Evolutionary conservation across 2,113 vertebrate genomes (phyloP).

Genomic region (Forbesichthys agassizii): DNA sequence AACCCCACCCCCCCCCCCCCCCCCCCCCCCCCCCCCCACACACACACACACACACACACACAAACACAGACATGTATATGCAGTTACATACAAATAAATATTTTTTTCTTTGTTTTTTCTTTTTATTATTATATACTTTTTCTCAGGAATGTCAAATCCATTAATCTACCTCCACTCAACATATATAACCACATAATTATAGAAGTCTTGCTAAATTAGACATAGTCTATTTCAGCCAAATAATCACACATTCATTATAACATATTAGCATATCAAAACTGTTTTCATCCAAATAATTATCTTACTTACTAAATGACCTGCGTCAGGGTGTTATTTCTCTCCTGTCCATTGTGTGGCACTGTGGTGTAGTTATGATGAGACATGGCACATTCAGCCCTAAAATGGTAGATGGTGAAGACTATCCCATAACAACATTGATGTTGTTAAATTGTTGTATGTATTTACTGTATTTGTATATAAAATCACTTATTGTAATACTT

Average conservation of each 20-base stretch:
- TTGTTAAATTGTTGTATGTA: background rate
- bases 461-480: background rate
- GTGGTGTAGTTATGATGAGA: constrained; percentile 54
- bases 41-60: too few species aligned
- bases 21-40: too few species aligned
- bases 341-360: constrained; percentile 70
- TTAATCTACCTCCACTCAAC: too few species aligned
- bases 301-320: constrained; percentile 18
- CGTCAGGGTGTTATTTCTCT: constrained; percentile 43
- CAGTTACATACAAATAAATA: too few species aligned
- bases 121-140: too few species aligned
- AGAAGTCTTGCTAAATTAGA: background rate
- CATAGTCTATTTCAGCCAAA: background rate
- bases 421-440: background rate
- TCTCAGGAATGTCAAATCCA: too few species aligned
- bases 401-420: constrained; percentile 32
- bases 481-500: too few species aligned
- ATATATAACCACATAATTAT: background rate
- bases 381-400: constrained; percentile 23
- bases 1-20: too few species aligned
- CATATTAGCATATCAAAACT: too few species aligned
- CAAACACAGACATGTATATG: too few species aligned
- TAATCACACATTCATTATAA: background rate
- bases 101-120: too few species aligned
- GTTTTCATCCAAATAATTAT: background rate